phyloP scores from a whole-genome alignment of 92 coral and sea anemone genomes.

The Epizoanthus fatuus region DNA sequence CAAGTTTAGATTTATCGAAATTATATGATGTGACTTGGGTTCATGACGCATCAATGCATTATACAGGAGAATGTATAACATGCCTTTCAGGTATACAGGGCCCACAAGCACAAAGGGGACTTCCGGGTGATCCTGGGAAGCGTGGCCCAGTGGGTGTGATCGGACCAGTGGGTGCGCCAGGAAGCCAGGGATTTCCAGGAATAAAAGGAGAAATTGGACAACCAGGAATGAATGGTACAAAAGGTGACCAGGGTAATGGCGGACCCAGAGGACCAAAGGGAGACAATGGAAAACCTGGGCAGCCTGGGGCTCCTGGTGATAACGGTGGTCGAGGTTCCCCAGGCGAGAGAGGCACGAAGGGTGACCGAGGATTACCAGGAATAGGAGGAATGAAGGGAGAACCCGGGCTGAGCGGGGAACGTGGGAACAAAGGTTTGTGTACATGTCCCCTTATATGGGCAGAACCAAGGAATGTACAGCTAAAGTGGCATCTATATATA shows the following conservation, averaged over 20 bases:
- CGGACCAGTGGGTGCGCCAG: background rate
- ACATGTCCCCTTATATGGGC: no score
- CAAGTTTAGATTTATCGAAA: no score
- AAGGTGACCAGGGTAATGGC: background rate
- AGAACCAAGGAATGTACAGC: no score
- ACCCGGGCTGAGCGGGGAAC: background rate
- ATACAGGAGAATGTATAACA: no score
- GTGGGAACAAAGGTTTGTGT: conserved; percentile 12
- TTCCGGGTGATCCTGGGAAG: background rate
- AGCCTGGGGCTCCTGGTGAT: background rate
- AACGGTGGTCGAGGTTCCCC: background rate
- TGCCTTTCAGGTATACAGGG: background rate
- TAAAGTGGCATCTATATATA: no score
- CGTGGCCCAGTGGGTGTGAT: background rate
- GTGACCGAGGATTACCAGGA: background rate
- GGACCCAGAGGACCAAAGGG: conserved; percentile 3
- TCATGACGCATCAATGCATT: no score
- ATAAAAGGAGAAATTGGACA: background rate
- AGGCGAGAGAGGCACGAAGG: conserved; percentile 17
- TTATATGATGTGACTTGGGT: no score
- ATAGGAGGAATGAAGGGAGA: background rate
- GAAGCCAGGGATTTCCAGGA: conserved; percentile 7
- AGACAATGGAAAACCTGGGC: conserved; percentile 7
- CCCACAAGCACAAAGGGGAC: background rate
- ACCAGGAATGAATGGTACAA: conserved; percentile 10